phyloP scores from a whole-genome alignment of 2,113 vertebrate genomes.

The Brienomyrus brachyistius region DNA sequence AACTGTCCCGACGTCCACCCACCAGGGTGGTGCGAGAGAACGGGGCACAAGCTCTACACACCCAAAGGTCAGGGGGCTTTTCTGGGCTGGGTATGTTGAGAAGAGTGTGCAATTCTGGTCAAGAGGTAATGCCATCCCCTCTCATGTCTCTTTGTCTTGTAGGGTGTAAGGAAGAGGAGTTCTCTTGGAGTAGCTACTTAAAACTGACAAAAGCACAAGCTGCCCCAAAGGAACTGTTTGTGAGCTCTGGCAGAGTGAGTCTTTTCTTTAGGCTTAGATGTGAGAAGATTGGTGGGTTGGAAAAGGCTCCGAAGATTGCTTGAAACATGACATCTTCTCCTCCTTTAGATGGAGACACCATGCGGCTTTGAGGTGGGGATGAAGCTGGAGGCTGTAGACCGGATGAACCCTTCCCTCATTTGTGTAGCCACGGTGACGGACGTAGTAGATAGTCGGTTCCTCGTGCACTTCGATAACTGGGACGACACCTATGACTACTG shows the following conservation, averaged over 20 bases:
- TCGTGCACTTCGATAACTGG: constrained; percentile 99
- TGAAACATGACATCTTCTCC: not conserved
- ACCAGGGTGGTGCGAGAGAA: constrained; percentile 90
- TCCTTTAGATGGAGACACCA: constrained; percentile 63
- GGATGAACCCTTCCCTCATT: constrained; percentile 95
- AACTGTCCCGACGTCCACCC: constrained; percentile 88
- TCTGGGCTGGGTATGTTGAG: not conserved
- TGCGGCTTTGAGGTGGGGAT: constrained; percentile 83
- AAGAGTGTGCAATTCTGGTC: not conserved
- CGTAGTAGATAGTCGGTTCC: constrained; percentile 79
- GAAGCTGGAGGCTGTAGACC: constrained; percentile 95
- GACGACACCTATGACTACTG: constrained; percentile 98
- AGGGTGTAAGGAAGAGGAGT: constrained; percentile 97
- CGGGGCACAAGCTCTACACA: constrained; percentile 85
- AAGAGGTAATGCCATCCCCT: not conserved
- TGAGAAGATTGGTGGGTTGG: not conserved
- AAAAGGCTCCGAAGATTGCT: not conserved
- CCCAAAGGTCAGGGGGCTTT: constrained; percentile 78
- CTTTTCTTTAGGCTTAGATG: constrained; percentile 8
- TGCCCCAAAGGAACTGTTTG: constrained; percentile 84
- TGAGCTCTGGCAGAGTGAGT: constrained; percentile 75
- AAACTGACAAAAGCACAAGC: constrained; percentile 87
- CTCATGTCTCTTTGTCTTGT: constrained; percentile 32
- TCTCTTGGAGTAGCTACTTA: constrained; percentile 90
- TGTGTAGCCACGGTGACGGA: constrained; percentile 96